phyloP scores from a whole-genome alignment of 2,797 vertebrate genomes.

The Thripadectes ignobilis region DNA sequence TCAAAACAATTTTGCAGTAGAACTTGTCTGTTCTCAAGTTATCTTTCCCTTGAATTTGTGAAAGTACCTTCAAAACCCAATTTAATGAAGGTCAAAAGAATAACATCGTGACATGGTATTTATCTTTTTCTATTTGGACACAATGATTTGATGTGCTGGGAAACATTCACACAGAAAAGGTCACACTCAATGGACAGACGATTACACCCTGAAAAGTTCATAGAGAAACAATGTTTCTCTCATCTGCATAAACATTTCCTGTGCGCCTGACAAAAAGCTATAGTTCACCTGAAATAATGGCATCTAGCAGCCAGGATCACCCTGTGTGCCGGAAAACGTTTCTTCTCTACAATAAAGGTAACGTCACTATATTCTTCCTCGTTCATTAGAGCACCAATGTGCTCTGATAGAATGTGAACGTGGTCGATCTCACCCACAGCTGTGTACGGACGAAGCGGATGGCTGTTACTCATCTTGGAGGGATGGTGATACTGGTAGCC shows the following conservation, averaged over 20 bases:
- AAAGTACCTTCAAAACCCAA: conserved; percentile 32
- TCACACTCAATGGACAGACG: conserved; percentile 37
- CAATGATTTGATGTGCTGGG: not conserved
- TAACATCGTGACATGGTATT: conserved; percentile 46
- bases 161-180: conserved; percentile 57
- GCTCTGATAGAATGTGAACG: conserved; percentile 95
- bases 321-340: conserved; percentile 92
- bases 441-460: conserved; percentile 89
- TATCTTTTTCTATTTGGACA: conserved; percentile 40
- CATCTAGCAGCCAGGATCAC: conserved; percentile 96
- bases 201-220: conserved; percentile 60
- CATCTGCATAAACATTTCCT: conserved; percentile 38
- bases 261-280: not conserved
- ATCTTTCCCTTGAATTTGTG: not conserved
- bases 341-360: conserved; percentile 96
- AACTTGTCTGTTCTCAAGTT: conserved; percentile 1
- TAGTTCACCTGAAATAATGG: conserved; percentile 93
- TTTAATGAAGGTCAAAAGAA: conserved; percentile 66
- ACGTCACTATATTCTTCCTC: conserved; percentile 96
- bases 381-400: conserved; percentile 91
- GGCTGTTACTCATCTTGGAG: conserved; percentile 94
- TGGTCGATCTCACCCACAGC: conserved; percentile 96
- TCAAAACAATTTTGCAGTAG: not conserved
- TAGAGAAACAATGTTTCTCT: conserved; percentile 11
- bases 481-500: conserved; percentile 57